A percentile compares a stretch with the other conserved stretches of the same genome.
These are phyloP conservation scores for Drosophila novamexicana DNA, from an alignment of 1,140 invertebrate genomes.

Conservation along the genomic window DNA sequence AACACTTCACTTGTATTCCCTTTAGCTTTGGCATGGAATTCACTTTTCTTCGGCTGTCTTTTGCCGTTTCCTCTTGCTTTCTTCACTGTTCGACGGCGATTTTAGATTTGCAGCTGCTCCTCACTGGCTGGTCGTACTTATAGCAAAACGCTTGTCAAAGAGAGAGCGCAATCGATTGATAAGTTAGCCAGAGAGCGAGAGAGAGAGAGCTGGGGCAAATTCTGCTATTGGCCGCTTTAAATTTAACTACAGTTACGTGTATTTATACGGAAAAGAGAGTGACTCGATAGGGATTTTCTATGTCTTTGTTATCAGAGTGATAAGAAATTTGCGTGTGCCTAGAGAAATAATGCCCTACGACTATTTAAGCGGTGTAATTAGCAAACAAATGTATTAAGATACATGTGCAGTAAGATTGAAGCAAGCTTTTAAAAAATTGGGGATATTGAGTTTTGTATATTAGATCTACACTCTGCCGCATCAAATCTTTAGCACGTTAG, in stretches of 20 bases:
- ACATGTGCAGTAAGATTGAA: neutral
- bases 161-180: slow-evolving; percentile 6
- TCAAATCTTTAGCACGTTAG: no score
- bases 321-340: slow-evolving; percentile 32
- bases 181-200: neutral
- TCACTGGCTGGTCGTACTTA: slow-evolving; percentile 45
- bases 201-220: neutral
- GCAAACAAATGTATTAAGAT: neutral
- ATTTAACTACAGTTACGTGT: neutral
- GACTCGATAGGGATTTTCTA: neutral
- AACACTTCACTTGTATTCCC: slow-evolving; percentile 74
- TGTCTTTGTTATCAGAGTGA: slow-evolving; percentile 21
- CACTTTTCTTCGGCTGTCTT: slow-evolving; percentile 53
- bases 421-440: no score
- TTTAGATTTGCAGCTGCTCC: slow-evolving; percentile 52
- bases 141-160: slow-evolving; percentile 43
- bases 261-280: slow-evolving; percentile 3
- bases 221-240: neutral
- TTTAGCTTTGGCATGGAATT: slow-evolving; percentile 70
- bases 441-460: no score
- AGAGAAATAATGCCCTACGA: slow-evolving; percentile 18
- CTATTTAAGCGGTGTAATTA: neutral
- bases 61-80: slow-evolving; percentile 56
- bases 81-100: slow-evolving; percentile 52
- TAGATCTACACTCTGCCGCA: no score